These are phyloP conservation scores for Corythaixoides concolor DNA, from an alignment of 2,113 vertebrate genomes.

Conservation along the genomic window DNA sequence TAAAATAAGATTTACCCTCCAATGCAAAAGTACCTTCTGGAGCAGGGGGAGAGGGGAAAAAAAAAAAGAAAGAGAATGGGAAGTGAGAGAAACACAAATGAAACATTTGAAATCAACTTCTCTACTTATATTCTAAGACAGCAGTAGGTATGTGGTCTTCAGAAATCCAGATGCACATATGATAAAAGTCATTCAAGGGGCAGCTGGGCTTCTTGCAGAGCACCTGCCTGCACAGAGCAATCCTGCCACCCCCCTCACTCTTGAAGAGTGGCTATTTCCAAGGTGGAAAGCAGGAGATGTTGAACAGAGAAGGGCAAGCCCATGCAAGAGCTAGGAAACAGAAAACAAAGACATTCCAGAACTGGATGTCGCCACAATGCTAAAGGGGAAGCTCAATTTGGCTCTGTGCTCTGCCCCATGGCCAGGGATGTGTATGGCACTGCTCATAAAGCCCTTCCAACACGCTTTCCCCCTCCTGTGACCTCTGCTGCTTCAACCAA, in stretches of 20 bases:
- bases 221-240: not conserved
- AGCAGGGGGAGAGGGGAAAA: no score
- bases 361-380: not conserved
- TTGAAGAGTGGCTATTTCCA: not conserved
- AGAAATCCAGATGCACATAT: not conserved
- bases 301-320: not conserved
- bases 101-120: not conserved
- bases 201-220: not conserved
- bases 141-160: accelerated
- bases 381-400: not conserved
- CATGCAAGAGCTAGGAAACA: not conserved
- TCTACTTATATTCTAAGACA: not conserved
- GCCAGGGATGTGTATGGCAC: accelerated
- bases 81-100: not conserved
- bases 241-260: not conserved
- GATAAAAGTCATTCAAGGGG: accelerated
- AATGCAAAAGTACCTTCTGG: not conserved
- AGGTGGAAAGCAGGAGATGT: not conserved
- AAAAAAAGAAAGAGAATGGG: not conserved
- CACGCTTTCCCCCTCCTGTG: not conserved
- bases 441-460: not conserved
- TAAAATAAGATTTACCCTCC: not conserved
- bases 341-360: not conserved
- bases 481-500: not conserved
- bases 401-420: not conserved